Percentiles rank a stretch among this genome's conserved stretches.
Conservation (phyloP, 2,113 vertebrate species). For the Martes martes region DNA sequence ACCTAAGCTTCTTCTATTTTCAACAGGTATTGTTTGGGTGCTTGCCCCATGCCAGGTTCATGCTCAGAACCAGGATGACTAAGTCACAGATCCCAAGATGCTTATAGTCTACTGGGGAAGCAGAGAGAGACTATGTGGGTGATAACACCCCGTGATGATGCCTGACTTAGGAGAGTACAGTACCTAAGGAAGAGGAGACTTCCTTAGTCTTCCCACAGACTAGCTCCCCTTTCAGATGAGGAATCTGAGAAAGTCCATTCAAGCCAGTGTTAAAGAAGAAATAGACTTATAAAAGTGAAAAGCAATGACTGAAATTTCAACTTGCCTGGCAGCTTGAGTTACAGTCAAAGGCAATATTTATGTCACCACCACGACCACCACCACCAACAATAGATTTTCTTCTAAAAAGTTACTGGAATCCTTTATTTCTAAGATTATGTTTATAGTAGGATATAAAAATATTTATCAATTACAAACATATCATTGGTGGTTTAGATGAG, state of each 20-base stretch:
- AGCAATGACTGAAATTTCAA: neutral
- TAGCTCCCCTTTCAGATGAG: neutral
- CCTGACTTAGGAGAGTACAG: no score
- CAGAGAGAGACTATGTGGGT: neutral
- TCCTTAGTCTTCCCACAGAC: no score
- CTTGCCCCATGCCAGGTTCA: neutral
- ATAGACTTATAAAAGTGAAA: neutral
- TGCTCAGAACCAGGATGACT: neutral
- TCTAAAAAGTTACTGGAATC: neutral
- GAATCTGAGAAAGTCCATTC: neutral
- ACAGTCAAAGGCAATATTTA: neutral
- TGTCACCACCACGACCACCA: no score
- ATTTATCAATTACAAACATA: neutral
- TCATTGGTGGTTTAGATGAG: neutral
- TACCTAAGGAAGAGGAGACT: neutral
- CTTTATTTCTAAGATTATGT: neutral
- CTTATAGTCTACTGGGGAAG: neutral
- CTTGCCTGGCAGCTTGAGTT: neutral
- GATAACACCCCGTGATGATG: rapidly evolving
- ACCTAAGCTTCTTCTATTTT: neutral
- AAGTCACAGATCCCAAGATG: neutral
- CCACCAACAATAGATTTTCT: neutral
- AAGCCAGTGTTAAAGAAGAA: neutral
- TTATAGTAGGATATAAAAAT: neutral
- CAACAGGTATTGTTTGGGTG: neutral